phyloP scores from a whole-genome alignment of 2,888 invertebrate species.

The Drosophila tripunctata region DNA sequence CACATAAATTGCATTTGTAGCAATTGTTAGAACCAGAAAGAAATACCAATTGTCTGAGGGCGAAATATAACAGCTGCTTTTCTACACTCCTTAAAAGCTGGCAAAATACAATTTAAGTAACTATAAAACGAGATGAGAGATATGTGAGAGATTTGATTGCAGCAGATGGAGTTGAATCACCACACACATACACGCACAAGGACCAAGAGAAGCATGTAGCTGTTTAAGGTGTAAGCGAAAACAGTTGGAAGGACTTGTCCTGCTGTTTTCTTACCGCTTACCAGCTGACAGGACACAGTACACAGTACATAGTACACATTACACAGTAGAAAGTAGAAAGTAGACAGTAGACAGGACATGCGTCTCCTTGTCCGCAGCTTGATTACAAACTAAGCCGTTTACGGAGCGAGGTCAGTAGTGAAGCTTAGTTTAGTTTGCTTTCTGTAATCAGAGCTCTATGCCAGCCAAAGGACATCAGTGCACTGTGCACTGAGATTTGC shows the following conservation, averaged over 20 bases:
- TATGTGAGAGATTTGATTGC: conserved; percentile 35
- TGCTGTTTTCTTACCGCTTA: conserved; percentile 17
- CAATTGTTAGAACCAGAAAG: background rate
- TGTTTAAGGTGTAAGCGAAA: background rate
- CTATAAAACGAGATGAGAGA: conserved; percentile 18
- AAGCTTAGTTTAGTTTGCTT: conserved; percentile 63
- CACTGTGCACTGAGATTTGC: no score
- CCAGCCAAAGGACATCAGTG: conserved; percentile 27
- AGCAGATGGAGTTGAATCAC: conserved; percentile 28
- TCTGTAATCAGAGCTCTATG: conserved; percentile 66
- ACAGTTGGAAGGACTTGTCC: background rate
- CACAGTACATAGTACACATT: background rate
- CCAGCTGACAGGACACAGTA: conserved; percentile 1
- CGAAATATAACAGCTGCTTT: conserved; percentile 4
- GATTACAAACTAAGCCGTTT: conserved; percentile 71
- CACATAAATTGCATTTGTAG: conserved; percentile 19
- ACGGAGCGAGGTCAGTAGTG: conserved; percentile 37
- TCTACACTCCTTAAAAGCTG: conserved; percentile 7
- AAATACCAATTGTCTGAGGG: conserved; percentile 1
- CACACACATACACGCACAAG: background rate
- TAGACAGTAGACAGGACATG: background rate
- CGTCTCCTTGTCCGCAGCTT: conserved; percentile 33
- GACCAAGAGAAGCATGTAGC: background rate
- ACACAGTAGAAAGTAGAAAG: no score
- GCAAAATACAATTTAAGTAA: conserved; percentile 20